Evolutionary conservation across 64 coral and sea anemone genomes (phyloP).

Genomic region (Montipora sp.): DNA sequence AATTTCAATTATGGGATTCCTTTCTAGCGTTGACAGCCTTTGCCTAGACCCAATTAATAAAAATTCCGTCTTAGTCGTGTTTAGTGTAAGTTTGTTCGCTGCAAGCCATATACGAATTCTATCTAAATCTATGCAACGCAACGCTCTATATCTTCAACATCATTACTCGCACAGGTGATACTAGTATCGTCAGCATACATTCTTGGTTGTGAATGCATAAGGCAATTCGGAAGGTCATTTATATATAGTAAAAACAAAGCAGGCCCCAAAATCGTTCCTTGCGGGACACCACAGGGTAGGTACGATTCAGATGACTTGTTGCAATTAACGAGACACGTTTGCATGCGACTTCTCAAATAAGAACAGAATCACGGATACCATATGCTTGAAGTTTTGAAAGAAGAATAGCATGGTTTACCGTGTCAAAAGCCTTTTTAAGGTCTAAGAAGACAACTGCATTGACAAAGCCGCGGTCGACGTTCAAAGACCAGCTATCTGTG

Average conservation of each 20-base stretch:
- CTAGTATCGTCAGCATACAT: background rate
- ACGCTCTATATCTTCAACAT: background rate
- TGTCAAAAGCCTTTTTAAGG: background rate
- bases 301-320: background rate
- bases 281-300: background rate
- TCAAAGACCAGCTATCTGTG: no score
- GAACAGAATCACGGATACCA: background rate
- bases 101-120: no score
- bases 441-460: slow-evolving; percentile 6
- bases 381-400: background rate
- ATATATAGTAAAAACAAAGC: background rate
- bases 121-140: no score
- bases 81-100: no score
- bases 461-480: background rate
- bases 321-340: background rate
- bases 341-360: background rate
- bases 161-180: background rate
- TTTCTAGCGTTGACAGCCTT: no score
- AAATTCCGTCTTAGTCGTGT: no score
- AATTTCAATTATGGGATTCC: no score
- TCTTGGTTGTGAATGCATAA: background rate
- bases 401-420: background rate
- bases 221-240: background rate
- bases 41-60: no score
- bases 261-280: background rate